phyloP scores from a whole-genome alignment of 2,113 vertebrate genomes.

The Carassius auratus region DNA sequence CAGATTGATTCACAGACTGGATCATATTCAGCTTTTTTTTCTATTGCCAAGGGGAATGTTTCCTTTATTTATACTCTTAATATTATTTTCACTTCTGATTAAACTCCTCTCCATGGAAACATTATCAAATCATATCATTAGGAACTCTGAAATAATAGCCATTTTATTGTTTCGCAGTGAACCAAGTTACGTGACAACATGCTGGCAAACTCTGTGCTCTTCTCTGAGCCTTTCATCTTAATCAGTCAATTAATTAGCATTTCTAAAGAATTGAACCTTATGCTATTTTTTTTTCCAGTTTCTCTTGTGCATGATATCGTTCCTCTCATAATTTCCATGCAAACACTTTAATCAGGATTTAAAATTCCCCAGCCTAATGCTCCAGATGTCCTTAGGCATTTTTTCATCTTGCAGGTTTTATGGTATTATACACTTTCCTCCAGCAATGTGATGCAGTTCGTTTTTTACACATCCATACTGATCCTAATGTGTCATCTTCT shows the following conservation, averaged over 20 bases:
- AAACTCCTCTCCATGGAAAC: constrained; percentile 4
- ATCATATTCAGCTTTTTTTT: background rate
- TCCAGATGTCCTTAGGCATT: constrained; percentile 5
- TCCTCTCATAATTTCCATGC: constrained; percentile 7
- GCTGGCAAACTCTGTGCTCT: background rate
- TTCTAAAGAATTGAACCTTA: background rate
- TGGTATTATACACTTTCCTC: background rate
- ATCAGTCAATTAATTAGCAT: background rate
- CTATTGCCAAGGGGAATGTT: too few relatives aligned
- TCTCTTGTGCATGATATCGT: background rate
- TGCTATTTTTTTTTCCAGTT: background rate
- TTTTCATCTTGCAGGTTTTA: constrained; percentile 5
- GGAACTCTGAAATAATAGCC: background rate
- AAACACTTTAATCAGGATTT: constrained; percentile 22
- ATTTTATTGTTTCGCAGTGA: background rate
- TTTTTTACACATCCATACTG: background rate
- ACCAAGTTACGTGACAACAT: constrained; percentile 1
- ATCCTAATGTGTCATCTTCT: background rate
- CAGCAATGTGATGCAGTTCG: background rate
- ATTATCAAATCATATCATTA: background rate
- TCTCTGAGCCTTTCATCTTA: constrained; percentile 11
- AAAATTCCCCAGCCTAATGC: background rate
- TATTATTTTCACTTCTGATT: background rate
- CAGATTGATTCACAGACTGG: background rate
- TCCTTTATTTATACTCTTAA: background rate